Percentiles rank a stretch among this genome's conserved stretches.
Evolutionary conservation across 2,797 vertebrate species (phyloP).

Genomic region (Myotis pilosus): DNA sequence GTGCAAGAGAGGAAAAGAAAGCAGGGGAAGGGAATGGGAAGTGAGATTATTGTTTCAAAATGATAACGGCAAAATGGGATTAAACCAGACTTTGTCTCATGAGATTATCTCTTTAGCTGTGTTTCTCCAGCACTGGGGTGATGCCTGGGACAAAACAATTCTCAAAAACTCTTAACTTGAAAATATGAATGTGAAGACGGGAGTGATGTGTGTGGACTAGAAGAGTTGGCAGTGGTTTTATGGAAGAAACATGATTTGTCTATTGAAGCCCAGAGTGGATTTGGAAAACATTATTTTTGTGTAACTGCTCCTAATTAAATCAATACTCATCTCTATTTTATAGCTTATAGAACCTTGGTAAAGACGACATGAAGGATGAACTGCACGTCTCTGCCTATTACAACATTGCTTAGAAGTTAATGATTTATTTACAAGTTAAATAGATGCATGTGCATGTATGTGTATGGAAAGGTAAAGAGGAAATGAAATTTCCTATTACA

Average conservation of each 20-base stretch:
- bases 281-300: conserved; percentile 24
- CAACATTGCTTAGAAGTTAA: background rate
- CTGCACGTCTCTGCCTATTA: background rate
- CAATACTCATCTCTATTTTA: background rate
- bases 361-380: background rate
- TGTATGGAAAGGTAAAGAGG: background rate
- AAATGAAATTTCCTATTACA: background rate
- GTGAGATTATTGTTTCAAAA: background rate
- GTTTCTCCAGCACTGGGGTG: background rate
- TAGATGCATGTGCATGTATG: background rate
- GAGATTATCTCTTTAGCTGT: background rate
- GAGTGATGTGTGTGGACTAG: background rate
- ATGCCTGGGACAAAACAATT: background rate
- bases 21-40: background rate
- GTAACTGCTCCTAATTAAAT: background rate
- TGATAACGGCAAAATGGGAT: background rate
- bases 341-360: background rate
- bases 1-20: background rate
- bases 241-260: background rate
- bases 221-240: background rate
- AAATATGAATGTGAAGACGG: background rate
- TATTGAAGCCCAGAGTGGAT: background rate
- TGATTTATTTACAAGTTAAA: background rate
- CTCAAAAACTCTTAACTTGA: background rate
- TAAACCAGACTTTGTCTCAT: background rate